Conservation (phyloP, 2,888 invertebrate species). For the Xanthorhoe spadicearia region DNA sequence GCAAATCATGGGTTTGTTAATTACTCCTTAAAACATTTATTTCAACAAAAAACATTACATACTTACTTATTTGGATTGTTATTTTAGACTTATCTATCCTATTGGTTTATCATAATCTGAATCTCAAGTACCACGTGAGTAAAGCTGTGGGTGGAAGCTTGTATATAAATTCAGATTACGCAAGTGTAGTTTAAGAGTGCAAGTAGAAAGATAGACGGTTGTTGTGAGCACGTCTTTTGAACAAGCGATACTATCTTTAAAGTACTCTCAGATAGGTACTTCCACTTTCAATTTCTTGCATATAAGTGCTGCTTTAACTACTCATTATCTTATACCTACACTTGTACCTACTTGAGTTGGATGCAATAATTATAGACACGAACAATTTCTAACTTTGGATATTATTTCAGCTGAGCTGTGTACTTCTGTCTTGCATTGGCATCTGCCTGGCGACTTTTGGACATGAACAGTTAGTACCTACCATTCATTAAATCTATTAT, state of each 20-base stretch:
- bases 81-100: too few species aligned
- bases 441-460: constrained; percentile 81
- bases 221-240: constrained; percentile 40
- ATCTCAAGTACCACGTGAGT: too few species aligned
- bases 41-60: too few species aligned
- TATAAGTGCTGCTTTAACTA: constrained; percentile 6
- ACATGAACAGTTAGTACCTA: constrained; percentile 82
- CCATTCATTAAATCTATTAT: constrained; percentile 38
- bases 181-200: constrained; percentile 9
- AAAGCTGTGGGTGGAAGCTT: too few species aligned
- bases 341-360: background rate
- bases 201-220: background rate
- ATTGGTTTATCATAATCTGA: too few species aligned
- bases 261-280: constrained; percentile 35
- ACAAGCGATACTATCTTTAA: constrained; percentile 44
- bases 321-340: background rate
- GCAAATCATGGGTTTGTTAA: too few species aligned
- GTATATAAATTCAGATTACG: constrained; percentile 24
- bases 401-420: constrained; percentile 78
- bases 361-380: background rate
- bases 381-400: constrained; percentile 46
- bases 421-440: constrained; percentile 76
- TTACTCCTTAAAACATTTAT: too few species aligned
- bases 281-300: constrained; percentile 55
- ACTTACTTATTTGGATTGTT: too few species aligned